Evolutionary conservation across 1,140 invertebrate species (phyloP).

Genomic region (Brachionus calyciflorus): DNA sequence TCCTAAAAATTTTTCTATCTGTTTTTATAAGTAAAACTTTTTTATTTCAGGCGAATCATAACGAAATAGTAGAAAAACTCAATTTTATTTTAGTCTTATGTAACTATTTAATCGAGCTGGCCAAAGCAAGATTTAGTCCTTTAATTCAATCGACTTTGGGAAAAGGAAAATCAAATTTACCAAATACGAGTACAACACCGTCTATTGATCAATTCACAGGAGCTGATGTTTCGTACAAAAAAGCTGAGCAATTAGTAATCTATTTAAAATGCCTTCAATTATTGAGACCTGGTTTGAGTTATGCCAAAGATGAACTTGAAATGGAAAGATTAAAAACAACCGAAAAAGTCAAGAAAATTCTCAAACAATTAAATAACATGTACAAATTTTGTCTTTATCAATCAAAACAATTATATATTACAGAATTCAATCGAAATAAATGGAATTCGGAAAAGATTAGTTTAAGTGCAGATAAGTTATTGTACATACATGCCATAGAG

Average conservation of each 20-base stretch:
- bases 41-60: conserved; percentile 1
- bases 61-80: conserved; percentile 28
- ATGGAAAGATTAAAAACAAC: background rate
- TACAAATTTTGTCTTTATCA: conserved; percentile 44
- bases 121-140: conserved; percentile 13
- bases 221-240: conserved; percentile 35
- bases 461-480: conserved; percentile 33
- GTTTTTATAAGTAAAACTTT: background rate
- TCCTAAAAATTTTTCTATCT: background rate
- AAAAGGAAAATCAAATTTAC: background rate
- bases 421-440: background rate
- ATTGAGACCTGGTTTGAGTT: conserved; percentile 16
- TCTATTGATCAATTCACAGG: conserved; percentile 22
- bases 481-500: conserved; percentile 47
- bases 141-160: background rate
- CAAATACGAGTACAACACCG: background rate
- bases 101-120: conserved; percentile 38
- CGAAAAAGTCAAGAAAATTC: conserved; percentile 34
- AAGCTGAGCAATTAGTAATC: conserved; percentile 41
- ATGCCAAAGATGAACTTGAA: conserved; percentile 24
- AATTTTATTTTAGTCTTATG: conserved; percentile 38
- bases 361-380: conserved; percentile 39
- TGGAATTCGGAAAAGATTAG: conserved; percentile 11
- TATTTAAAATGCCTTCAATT: conserved; percentile 44
- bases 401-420: conserved; percentile 33